phyloP scores from a whole-genome alignment of 2,797 vertebrate genomes.

The Hippocampus kuda region DNA sequence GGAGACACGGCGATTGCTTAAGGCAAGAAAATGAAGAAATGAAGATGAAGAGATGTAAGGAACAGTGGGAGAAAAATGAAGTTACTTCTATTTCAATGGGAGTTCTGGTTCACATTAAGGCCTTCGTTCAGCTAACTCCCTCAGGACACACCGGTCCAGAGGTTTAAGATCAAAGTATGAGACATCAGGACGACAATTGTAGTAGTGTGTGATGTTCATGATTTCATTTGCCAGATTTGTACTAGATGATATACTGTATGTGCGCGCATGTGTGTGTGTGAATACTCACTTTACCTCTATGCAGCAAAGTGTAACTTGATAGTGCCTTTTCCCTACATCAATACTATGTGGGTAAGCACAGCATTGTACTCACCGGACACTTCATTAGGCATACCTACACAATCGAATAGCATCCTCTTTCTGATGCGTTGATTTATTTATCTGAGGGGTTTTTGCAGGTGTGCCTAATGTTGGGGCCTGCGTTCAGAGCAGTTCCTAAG shows the following conservation, averaged over 20 bases:
- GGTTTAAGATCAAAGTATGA: constrained; percentile 46
- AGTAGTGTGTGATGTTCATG: neutral
- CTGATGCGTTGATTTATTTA: neutral
- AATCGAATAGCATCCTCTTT: neutral
- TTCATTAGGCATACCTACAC: neutral
- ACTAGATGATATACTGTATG: neutral
- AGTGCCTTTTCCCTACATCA: neutral
- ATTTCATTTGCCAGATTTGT: neutral
- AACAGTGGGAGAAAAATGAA: constrained; percentile 9
- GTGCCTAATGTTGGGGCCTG: neutral
- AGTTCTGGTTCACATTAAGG: constrained; percentile 67
- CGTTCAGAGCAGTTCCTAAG: constrained; percentile 10
- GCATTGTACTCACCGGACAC: neutral
- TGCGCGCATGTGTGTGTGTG: neutral
- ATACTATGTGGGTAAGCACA: neutral
- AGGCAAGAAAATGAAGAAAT: constrained; percentile 1
- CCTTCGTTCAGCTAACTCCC: constrained; percentile 36
- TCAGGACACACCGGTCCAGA: constrained; percentile 39
- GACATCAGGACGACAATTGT: constrained; percentile 9
- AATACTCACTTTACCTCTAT: constrained; percentile 68
- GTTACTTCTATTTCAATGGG: constrained; percentile 33
- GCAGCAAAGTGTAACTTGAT: constrained; percentile 22
- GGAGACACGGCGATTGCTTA: constrained; percentile 6
- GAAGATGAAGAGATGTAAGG: constrained; percentile 13
- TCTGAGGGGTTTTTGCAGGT: neutral